Conservation (phyloP, 2,113 vertebrate genomes). For the Silurus meridionalis region DNA sequence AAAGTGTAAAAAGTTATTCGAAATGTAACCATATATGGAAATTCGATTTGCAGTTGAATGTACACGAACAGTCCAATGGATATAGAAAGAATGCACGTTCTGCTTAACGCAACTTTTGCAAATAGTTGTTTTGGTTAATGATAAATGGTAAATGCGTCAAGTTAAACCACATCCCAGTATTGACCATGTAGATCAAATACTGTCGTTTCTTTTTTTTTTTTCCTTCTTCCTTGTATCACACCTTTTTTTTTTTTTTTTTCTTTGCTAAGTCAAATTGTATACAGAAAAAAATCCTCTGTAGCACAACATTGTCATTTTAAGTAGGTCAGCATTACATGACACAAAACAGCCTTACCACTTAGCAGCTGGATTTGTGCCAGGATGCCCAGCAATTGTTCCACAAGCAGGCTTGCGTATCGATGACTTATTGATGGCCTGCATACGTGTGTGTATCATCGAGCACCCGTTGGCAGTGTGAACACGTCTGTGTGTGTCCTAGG, state of each 20-base stretch:
- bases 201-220: neutral
- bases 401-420: neutral
- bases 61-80: neutral
- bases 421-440: constrained; percentile 16
- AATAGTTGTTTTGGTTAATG: constrained; percentile 30
- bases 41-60: neutral
- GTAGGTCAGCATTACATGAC: constrained; percentile 14
- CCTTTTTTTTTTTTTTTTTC: neutral
- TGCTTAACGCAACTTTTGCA: constrained; percentile 8
- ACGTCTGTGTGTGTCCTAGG: neutral
- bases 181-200: constrained; percentile 13
- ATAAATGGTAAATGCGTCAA: constrained; percentile 17
- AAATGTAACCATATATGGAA: constrained; percentile 36
- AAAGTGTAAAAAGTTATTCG: neutral
- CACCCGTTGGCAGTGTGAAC: neutral
- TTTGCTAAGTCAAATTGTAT: neutral
- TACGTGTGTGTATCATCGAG: neutral
- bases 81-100: neutral
- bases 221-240: constrained; percentile 11
- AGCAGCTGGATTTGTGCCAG: constrained; percentile 1
- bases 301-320: constrained; percentile 1
- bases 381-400: neutral
- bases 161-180: constrained; percentile 24
- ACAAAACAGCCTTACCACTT: constrained; percentile 6
- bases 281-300: neutral